Evolutionary conservation across 2,113 vertebrate genomes (phyloP), one percentile per base, ranked within the genome.

Genomic region (Catharus fuscescens): DNA sequence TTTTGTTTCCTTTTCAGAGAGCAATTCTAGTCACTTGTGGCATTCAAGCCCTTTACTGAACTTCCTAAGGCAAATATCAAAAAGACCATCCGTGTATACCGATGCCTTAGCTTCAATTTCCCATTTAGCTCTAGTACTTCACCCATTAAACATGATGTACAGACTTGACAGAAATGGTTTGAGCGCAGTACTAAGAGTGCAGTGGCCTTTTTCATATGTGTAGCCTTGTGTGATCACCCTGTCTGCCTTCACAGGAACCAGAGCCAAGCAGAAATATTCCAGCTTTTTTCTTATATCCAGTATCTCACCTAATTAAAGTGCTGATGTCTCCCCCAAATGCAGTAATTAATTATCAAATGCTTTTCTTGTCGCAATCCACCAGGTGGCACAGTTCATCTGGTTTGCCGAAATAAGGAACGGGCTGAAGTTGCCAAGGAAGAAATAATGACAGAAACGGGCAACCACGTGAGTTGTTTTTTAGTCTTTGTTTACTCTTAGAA

Each of bases 321-420:
- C 29, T 61, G 54, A 18, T 61, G 34, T 61, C n/a, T 82, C 25
- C 34, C 40, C 8, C 17, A 26, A 36, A 32, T 18, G 40, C 14
- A 26, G 14, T 14, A 31, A 40, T 38, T 60, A 53, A 42, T 25
- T 38, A 17, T 42, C 24, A 26, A 54, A 11, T 74, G 92, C 80
- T 18, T 80, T 96, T 96, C 90, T 73, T 17, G 11, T 50, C 1
- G 2, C 74, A 60, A 83, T 94, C 97, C 97, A 96, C 95, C 76
- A 99, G 99, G 99, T 81, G 99, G 99, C 95, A 98, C 96, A 0
- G 97, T 99, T 93, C 98, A 99, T 94, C 96, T 98, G 96, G 95
- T 98, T 53, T 99, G 99, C 96, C 83, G 98, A 57, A 98, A 98
- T 92, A 95, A 95, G 70, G 98, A 88, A 1, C 32, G 96, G 65